A percentile compares a stretch with the other conserved stretches of the same genome.
Evolutionary conservation across 1,140 invertebrate genomes (phyloP).

Genomic region (Radopholus similis): DNA sequence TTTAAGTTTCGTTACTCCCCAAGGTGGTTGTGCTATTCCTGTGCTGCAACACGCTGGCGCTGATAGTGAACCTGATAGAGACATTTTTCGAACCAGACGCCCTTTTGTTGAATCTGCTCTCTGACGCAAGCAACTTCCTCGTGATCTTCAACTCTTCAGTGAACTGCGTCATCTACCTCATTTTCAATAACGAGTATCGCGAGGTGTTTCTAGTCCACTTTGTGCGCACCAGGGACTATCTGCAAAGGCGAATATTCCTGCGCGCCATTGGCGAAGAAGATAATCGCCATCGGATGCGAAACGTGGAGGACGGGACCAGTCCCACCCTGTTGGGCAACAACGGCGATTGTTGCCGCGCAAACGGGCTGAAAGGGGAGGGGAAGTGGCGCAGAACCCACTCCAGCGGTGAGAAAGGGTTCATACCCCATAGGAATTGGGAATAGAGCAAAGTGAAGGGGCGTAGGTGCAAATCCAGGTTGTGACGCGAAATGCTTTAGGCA

Average conservation of each 20-base stretch:
- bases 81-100: slow-evolving; percentile 57
- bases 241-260: too few species aligned
- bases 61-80: slow-evolving; percentile 59
- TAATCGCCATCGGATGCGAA: too few species aligned
- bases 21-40: slow-evolving; percentile 52
- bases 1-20: neutral
- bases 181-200: slow-evolving; percentile 57
- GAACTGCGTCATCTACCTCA: slow-evolving; percentile 55
- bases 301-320: too few species aligned
- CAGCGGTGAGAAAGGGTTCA: neutral
- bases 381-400: neutral
- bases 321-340: too few species aligned
- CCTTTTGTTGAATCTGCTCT: slow-evolving; percentile 52
- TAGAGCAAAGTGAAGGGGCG: neutral
- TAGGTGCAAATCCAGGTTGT: neutral
- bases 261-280: too few species aligned
- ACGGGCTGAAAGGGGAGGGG: neutral
- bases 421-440: neutral
- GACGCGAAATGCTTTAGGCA: neutral
- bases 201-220: slow-evolving; percentile 45
- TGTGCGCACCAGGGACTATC: neutral
- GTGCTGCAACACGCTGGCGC: slow-evolving; percentile 54
- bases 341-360: too few species aligned
- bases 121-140: slow-evolving; percentile 56
- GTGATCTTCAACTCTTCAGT: slow-evolving; percentile 57